Evolutionary conservation across 2,888 invertebrate species (phyloP), one percentile per base, ranked within the genome.

Genomic region (Agrenia bidenticulata): DNA sequence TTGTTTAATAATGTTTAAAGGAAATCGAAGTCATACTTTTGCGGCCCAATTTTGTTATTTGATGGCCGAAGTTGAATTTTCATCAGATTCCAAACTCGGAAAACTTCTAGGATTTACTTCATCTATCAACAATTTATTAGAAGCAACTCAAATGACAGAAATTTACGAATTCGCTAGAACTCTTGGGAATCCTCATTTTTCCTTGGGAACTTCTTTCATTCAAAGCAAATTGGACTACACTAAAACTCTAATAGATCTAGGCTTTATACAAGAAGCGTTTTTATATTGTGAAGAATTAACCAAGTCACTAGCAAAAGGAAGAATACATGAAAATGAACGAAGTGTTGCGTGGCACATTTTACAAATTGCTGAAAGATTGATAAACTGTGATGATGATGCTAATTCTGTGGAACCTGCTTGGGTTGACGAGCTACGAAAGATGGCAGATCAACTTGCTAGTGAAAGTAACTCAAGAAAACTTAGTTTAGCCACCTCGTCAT

Each of bases 1-100:
- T 41, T 24, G 15, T 11, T 57, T 37, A 4, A 19, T 32, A 21
- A 57, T 57, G 9, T 32, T 26, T 13, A 9, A 78, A 85, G 89
- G 84, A 64, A 81, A 85, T 62, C 87, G 90, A 73, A 94, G 95
- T 13, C 89, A 90, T 77, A 81, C 91, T 62, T 89, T 89, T 82
- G 95, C 93, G 1, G 93, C 96, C 24, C 97, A 98, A 80, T 94
- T 98, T 81, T 97, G 96, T 81, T 97, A 96, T 83, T 82, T 99
- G 77, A 88, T 94, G 82, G 94, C 89, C 1, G 89, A 90, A 77
- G 85, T 86, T 67, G 84, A 83, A 57, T 84, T 86, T 79, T 62
- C 64, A 0, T 26, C 61, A 21, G 56, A 67, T 19, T 73, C 73
- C 1, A 69, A 73, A 53, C 37, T 76, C 13, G 82, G 84, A 24